Evolutionary conservation across 1,140 invertebrate genomes (phyloP).

Genomic region (Anagrus nilaparvatae): DNA sequence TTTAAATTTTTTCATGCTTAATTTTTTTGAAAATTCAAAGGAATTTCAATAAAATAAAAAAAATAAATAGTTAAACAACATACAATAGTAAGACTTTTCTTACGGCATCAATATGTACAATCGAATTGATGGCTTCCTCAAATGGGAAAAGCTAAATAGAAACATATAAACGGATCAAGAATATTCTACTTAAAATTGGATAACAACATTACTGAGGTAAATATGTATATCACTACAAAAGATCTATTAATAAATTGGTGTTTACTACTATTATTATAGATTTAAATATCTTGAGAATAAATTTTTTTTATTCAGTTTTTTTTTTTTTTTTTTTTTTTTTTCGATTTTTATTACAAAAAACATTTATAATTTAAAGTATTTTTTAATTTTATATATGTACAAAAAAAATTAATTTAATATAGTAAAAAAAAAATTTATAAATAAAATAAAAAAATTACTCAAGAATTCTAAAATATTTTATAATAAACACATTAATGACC

Average conservation of each 20-base stretch:
- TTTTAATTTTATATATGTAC: too few species aligned
- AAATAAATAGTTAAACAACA: slow-evolving; percentile 9
- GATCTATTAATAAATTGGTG: too few species aligned
- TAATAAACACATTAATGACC: slow-evolving; percentile 1
- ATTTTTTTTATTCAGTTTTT: too few species aligned
- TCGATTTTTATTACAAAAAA: too few species aligned
- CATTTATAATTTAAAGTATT: too few species aligned
- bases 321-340: too few species aligned
- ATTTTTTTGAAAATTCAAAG: slow-evolving; percentile 8
- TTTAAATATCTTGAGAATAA: too few species aligned
- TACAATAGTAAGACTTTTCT: slow-evolving; percentile 18
- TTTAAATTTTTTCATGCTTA: background rate
- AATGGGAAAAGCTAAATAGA: slow-evolving; percentile 17
- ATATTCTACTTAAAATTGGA: slow-evolving; percentile 5
- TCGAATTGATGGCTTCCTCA: slow-evolving; percentile 18
- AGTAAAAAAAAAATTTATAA: too few species aligned
- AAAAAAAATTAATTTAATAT: too few species aligned
- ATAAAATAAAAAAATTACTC: slow-evolving; percentile 4
- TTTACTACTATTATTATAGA: too few species aligned
- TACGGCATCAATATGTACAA: slow-evolving; percentile 18
- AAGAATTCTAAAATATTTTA: slow-evolving; percentile 1
- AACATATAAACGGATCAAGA: slow-evolving; percentile 16
- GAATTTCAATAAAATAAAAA: slow-evolving; percentile 5
- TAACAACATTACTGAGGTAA: slow-evolving; percentile 2
- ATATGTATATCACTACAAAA: slow-evolving; percentile 5